Conservation (phyloP, 2,888 invertebrate genomes). For the Stenoptilia bipunctidactyla region DNA sequence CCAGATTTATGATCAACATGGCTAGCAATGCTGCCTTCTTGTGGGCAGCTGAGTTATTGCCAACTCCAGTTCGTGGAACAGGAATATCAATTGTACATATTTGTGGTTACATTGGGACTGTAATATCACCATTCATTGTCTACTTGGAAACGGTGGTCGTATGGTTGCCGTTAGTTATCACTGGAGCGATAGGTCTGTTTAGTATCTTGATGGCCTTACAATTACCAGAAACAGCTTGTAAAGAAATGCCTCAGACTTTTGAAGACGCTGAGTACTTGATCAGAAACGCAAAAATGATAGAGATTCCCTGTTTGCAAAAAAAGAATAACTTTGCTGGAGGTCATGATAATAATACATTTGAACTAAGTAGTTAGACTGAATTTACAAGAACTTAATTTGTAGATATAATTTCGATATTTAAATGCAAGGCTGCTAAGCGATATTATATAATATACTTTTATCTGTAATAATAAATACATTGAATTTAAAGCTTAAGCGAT, state of each 20-base stretch:
- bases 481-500: too few relatives aligned
- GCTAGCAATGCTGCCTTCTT: slow-evolving; percentile 31
- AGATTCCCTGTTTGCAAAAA: slow-evolving; percentile 30
- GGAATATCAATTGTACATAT: slow-evolving; percentile 40
- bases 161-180: slow-evolving; percentile 39
- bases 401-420: too few relatives aligned
- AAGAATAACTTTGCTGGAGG: slow-evolving; percentile 6
- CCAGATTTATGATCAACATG: slow-evolving; percentile 43
- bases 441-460: too few relatives aligned
- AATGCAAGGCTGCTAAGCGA: too few relatives aligned
- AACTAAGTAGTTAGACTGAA: too few relatives aligned
- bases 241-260: slow-evolving; percentile 48
- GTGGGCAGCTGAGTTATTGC: slow-evolving; percentile 47
- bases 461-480: too few relatives aligned
- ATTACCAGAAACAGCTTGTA: slow-evolving; percentile 44
- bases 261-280: slow-evolving; percentile 40
- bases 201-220: slow-evolving; percentile 27
- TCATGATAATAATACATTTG: slow-evolving; percentile 6
- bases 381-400: too few relatives aligned
- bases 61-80: slow-evolving; percentile 40
- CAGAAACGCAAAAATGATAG: slow-evolving; percentile 28
- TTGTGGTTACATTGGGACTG: slow-evolving; percentile 34
- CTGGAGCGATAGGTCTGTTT: slow-evolving; percentile 25
- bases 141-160: slow-evolving; percentile 30
- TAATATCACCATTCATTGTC: slow-evolving; percentile 45